Evolutionary conservation across 2,888 invertebrate species (phyloP).

Genomic region (Drosophila fungiperda): DNA sequence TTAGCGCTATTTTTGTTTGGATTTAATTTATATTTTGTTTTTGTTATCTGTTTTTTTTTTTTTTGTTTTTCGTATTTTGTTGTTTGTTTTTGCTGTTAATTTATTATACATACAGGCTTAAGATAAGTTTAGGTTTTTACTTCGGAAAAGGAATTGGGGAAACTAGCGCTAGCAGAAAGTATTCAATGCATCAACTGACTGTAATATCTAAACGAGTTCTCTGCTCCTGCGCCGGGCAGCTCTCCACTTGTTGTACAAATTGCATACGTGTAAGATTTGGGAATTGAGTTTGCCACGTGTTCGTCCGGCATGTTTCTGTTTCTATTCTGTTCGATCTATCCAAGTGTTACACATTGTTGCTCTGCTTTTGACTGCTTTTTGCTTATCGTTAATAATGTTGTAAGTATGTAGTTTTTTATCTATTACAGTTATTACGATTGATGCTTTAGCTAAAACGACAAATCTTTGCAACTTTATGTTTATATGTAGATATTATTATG

Average conservation of each 20-base stretch:
- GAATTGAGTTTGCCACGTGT: slow-evolving; percentile 6
- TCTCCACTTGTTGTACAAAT: not conserved
- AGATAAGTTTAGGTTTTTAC: slow-evolving; percentile 48
- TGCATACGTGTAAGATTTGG: slow-evolving; percentile 5
- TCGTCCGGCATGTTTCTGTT: not conserved
- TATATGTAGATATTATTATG: slow-evolving; percentile 37
- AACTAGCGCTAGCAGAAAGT: slow-evolving; percentile 22
- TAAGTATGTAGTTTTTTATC: slow-evolving; percentile 37
- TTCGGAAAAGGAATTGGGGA: slow-evolving; percentile 51
- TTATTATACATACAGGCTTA: slow-evolving; percentile 51
- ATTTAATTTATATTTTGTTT: slow-evolving; percentile 9
- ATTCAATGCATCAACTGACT: slow-evolving; percentile 38
- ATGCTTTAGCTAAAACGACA: slow-evolving; percentile 58
- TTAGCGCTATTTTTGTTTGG: slow-evolving; percentile 54
- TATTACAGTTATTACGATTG: slow-evolving; percentile 54
- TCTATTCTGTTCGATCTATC: slow-evolving; percentile 7
- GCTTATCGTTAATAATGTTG: slow-evolving; percentile 42
- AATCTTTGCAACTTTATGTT: slow-evolving; percentile 57
- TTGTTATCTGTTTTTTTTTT: slow-evolving; percentile 14
- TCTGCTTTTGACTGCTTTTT: slow-evolving; percentile 29
- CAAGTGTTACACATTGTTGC: slow-evolving; percentile 10
- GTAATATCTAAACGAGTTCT: slow-evolving; percentile 42
- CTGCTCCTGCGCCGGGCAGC: not conserved
- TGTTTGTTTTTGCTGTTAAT: slow-evolving; percentile 8
- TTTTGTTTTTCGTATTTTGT: not conserved